A percentile compares a stretch with the other conserved stretches of the same genome.
Conservation (phyloP, 2,797 vertebrate genomes). For the Epinephelus awoara region DNA sequence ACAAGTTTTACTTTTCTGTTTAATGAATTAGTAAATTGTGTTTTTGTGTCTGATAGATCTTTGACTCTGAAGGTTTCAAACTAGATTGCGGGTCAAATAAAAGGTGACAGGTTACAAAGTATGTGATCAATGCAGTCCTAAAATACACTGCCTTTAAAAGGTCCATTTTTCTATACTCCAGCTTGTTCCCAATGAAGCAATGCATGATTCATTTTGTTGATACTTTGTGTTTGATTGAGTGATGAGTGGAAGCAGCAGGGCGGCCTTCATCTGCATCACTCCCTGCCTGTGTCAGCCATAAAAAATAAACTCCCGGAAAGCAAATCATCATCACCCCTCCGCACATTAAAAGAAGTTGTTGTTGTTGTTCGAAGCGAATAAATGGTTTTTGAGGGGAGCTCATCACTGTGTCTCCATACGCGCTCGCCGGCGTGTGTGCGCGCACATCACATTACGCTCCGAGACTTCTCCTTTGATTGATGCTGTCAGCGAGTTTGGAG, state of each 20-base stretch:
- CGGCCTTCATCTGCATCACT: conserved; percentile 56
- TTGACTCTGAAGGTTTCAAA: not conserved
- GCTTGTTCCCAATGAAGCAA: conserved; percentile 24
- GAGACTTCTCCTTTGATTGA: conserved; percentile 76
- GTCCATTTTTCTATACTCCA: not conserved
- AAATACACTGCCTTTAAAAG: not conserved
- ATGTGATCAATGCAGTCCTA: not conserved
- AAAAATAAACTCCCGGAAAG: conserved; percentile 55
- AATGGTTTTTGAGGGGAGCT: conserved; percentile 36
- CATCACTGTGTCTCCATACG: not conserved
- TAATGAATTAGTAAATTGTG: not conserved
- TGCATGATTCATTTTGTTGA: conserved; percentile 49
- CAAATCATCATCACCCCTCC: conserved; percentile 62
- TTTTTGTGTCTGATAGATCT: not conserved
- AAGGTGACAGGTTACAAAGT: not conserved
- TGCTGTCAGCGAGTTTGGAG: conserved; percentile 77
- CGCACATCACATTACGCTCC: conserved; percentile 23
- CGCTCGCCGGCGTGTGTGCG: fast-evolving
- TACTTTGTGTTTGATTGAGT: conserved; percentile 62
- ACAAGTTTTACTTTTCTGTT: not conserved
- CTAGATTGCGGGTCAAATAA: not conserved
- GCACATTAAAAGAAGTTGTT: conserved; percentile 59
- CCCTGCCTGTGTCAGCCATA: conserved; percentile 52
- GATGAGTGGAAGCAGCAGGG: conserved; percentile 65
- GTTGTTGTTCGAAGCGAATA: conserved; percentile 50